phyloP scores from a whole-genome alignment of 2,113 vertebrate genomes.

The Elgaria multicarinata region DNA sequence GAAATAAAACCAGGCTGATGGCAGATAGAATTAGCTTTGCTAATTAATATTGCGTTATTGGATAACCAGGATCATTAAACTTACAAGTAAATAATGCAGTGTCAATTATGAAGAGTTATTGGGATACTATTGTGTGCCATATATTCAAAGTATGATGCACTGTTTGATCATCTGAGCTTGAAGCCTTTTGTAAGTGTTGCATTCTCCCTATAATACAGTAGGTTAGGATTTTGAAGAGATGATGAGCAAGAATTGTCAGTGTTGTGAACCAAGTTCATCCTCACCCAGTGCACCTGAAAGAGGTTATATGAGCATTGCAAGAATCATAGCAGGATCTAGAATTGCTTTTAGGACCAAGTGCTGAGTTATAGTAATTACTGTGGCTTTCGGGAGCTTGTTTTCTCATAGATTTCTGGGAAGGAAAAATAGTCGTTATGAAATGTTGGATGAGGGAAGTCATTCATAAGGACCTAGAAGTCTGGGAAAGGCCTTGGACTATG shows the following conservation, averaged over 20 bases:
- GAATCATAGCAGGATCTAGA: not conserved
- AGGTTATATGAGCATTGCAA: not conserved
- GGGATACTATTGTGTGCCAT: constrained; percentile 42
- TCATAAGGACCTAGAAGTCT: not conserved
- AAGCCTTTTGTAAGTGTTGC: not conserved
- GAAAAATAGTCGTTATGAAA: not conserved
- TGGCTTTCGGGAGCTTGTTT: not conserved
- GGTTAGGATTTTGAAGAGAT: not conserved
- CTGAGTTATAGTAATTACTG: not conserved
- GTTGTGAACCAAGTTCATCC: not conserved
- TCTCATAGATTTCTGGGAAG: not conserved
- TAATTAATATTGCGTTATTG: constrained; percentile 73
- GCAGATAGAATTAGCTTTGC: constrained; percentile 72
- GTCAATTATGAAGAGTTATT: constrained; percentile 3
- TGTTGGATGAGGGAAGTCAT: not conserved
- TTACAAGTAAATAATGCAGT: constrained; percentile 64
- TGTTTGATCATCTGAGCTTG: not conserved
- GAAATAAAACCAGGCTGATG: constrained; percentile 71
- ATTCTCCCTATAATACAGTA: not conserved
- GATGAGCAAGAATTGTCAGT: not conserved
- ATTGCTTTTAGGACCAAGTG: no score
- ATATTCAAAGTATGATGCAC: constrained; percentile 3
- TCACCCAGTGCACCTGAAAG: not conserved
- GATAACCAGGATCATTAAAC: constrained; percentile 66
- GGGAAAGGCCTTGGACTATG: not conserved